These are phyloP conservation scores for zebrafish (Danio rerio) DNA, from an alignment of 2,113 vertebrate species.

Conservation along the genomic window GRCz12tu NC_133189.1:7550501-7551000, in stretches of 20 bases:
- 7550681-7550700: background rate
- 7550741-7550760: background rate
- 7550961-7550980: slow-evolving; percentile 14
- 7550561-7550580: slow-evolving; percentile 32
- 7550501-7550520: slow-evolving; percentile 65
- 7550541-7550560: slow-evolving; percentile 11
- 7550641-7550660: background rate
- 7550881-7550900: background rate
- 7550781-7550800: background rate
- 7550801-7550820: background rate
- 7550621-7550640: slow-evolving; percentile 60
- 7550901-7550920: background rate
- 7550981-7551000: no score
- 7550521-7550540: slow-evolving; percentile 61
- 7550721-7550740: background rate
- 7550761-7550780: background rate
- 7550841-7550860: background rate
- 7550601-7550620: slow-evolving; percentile 54
- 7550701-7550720: background rate
- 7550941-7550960: background rate
- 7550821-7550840: background rate
- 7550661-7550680: background rate
- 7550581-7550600: slow-evolving; percentile 71
- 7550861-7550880: background rate
- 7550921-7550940: background rate